Conservation (phyloP, 2,888 invertebrate genomes). For the Sericinus montela region DNA sequence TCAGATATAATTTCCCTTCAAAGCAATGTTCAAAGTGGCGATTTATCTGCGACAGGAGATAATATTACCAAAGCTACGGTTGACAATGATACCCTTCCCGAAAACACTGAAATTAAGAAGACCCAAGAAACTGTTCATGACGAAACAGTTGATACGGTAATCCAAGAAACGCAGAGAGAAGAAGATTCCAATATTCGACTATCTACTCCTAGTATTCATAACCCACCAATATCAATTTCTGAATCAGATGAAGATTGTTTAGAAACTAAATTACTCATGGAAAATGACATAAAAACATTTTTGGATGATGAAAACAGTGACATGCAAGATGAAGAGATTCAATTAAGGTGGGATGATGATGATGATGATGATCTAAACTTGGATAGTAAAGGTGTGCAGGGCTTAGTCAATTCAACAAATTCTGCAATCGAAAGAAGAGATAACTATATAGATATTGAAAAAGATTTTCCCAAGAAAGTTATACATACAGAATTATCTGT, state of each 20-base stretch:
- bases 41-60: not conserved
- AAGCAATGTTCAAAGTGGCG: not conserved
- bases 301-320: conserved; percentile 17
- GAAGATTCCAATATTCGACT: not conserved
- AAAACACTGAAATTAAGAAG: not conserved
- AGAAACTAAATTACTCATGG: not conserved
- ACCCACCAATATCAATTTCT: not conserved
- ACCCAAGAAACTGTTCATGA: not conserved
- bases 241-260: not conserved
- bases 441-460: not conserved
- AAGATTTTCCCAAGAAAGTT: not conserved
- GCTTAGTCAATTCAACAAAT: not conserved
- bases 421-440: not conserved
- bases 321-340: conserved; percentile 38
- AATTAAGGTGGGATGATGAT: conserved; percentile 52
- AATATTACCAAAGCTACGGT: not conserved
- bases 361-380: conserved; percentile 21
- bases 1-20: not conserved
- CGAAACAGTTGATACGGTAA: not conserved
- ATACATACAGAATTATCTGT: not conserved
- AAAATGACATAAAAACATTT: conserved; percentile 2
- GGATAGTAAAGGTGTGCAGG: not conserved
- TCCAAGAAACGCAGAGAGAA: not conserved
- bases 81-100: not conserved
- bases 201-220: not conserved